A percentile compares a stretch with the other conserved stretches of the same genome.
phyloP scores from a whole-genome alignment of 2,113 vertebrate genomes.

The Echinops telfairi region DNA sequence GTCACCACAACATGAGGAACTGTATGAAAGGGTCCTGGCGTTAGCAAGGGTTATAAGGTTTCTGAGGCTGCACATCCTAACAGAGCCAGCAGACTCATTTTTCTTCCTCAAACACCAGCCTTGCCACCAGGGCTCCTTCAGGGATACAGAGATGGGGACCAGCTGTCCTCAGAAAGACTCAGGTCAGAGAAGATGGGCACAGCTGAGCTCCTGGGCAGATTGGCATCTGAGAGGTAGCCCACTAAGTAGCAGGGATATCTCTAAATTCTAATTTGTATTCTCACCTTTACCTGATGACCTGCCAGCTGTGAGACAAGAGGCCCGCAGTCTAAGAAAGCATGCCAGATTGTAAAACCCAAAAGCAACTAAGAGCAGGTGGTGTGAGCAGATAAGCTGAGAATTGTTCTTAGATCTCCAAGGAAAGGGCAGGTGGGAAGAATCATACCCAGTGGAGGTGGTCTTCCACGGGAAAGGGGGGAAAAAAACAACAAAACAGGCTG shows the following conservation, averaged over 20 bases:
- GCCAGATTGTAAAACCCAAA: neutral
- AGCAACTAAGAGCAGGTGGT: neutral
- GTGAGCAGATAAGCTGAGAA: neutral
- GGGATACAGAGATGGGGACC: too few species aligned
- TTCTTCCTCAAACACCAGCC: too few species aligned
- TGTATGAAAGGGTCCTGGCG: too few species aligned
- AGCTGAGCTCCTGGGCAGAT: neutral
- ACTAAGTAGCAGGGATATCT: too few species aligned
- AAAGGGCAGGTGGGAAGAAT: neutral
- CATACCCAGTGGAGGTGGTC: too few species aligned
- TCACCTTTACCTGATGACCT: neutral
- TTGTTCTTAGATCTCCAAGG: neutral
- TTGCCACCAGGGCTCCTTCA: too few species aligned
- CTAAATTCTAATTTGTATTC: neutral
- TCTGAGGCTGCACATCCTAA: too few species aligned
- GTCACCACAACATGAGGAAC: too few species aligned
- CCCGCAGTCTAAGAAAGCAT: neutral
- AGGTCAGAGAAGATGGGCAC: too few species aligned
- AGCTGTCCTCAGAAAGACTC: accelerated
- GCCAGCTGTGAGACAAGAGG: neutral
- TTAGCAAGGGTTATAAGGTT: too few species aligned
- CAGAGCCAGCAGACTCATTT: too few species aligned
- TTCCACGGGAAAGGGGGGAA: accelerated
- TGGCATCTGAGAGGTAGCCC: neutral
- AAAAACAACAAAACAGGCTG: too few species aligned